These are phyloP conservation scores for Tyrannus savana DNA, from an alignment of 2,113 vertebrate genomes.

Conservation along the genomic window DNA sequence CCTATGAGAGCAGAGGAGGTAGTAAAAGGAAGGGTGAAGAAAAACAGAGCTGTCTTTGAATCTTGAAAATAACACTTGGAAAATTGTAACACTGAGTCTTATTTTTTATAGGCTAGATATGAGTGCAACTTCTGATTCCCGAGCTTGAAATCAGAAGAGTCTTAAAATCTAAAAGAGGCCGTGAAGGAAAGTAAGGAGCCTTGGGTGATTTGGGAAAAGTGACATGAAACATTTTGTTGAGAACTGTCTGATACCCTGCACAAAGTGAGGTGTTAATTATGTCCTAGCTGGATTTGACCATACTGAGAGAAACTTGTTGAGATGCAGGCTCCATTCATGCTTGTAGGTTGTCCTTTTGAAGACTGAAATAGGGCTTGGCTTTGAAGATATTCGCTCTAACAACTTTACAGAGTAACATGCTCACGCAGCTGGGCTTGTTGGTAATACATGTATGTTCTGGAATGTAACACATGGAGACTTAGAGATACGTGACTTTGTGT, in stretches of 20 bases:
- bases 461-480: not conserved
- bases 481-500: not conserved
- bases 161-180: not conserved
- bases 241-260: not conserved
- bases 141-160: not conserved
- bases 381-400: not conserved
- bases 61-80: not conserved
- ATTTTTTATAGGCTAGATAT: not conserved
- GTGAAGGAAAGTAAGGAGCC: not conserved
- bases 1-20: not conserved
- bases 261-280: not conserved
- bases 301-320: not conserved
- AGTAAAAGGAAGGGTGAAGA: not conserved
- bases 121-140: not conserved
- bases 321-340: not conserved
- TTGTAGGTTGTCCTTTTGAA: not conserved
- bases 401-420: not conserved
- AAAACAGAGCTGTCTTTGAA: not conserved
- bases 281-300: not conserved
- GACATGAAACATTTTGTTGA: not conserved
- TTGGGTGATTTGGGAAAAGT: not conserved
- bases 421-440: not conserved
- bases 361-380: not conserved
- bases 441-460: not conserved
- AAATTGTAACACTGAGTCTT: not conserved